These are phyloP conservation scores for Hystrix brachyura DNA, from an alignment of 2,113 vertebrate species.

Conservation along the genomic window DNA sequence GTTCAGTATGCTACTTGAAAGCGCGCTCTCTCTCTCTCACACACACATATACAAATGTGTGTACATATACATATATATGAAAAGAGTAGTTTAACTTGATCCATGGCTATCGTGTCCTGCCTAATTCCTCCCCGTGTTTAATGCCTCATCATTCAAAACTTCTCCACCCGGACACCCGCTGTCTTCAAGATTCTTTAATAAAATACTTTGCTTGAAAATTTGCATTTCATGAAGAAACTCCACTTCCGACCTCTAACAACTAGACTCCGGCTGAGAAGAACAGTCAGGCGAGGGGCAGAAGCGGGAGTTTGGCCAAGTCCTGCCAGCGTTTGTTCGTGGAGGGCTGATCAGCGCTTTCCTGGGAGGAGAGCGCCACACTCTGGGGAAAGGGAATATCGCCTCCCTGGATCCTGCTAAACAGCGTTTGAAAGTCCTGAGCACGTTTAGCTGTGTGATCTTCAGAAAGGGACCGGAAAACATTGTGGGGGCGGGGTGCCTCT, in stretches of 20 bases:
- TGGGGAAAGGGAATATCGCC: slow-evolving; percentile 65
- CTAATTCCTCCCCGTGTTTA: neutral
- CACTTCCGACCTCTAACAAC: slow-evolving; percentile 62
- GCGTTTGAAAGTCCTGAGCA: neutral
- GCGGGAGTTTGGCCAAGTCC: slow-evolving; percentile 48
- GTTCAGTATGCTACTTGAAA: neutral
- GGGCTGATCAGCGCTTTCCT: neutral
- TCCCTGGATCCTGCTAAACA: neutral
- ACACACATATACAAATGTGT: neutral
- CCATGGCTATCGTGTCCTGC: neutral
- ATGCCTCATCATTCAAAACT: neutral
- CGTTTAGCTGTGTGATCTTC: neutral
- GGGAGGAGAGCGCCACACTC: slow-evolving; percentile 79
- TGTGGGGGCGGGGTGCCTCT: neutral
- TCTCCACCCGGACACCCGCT: neutral
- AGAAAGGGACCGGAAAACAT: neutral
- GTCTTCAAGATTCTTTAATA: neutral
- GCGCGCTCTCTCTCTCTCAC: neutral
- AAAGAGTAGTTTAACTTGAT: neutral
- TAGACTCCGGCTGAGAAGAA: slow-evolving; percentile 31
- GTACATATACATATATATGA: neutral
- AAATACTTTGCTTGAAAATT: slow-evolving; percentile 61
- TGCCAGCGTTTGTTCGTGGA: neutral
- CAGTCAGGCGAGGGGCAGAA: slow-evolving; percentile 65
- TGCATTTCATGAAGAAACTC: slow-evolving; percentile 67